These are phyloP conservation scores for Smittia aterrima DNA, from an alignment of 2,888 invertebrate genomes.

Conservation along the genomic window DNA sequence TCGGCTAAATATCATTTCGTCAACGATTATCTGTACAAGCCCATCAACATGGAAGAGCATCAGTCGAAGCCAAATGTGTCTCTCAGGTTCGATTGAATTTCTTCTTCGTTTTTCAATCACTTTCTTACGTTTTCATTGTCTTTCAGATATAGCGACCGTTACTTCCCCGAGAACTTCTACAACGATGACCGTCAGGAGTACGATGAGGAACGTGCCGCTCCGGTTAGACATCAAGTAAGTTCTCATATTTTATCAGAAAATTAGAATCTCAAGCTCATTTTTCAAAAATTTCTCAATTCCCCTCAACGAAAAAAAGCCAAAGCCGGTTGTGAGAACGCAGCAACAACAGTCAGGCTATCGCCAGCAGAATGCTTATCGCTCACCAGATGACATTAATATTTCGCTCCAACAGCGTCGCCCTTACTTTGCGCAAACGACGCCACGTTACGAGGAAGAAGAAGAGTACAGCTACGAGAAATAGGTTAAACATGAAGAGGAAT, in stretches of 20 bases:
- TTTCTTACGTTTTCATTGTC: neutral
- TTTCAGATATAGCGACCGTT: constrained; percentile 73
- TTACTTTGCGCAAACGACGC: constrained; percentile 53
- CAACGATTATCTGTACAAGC: constrained; percentile 88
- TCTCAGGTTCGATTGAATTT: constrained; percentile 47
- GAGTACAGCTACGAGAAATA: constrained; percentile 53
- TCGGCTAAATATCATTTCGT: constrained; percentile 89
- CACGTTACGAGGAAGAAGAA: constrained; percentile 51
- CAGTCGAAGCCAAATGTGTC: constrained; percentile 78
- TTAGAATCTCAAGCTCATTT: constrained; percentile 32
- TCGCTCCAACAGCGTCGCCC: constrained; percentile 79
- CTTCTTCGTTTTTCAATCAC: neutral
- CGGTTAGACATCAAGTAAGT: constrained; percentile 50
- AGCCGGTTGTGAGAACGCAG: constrained; percentile 45
- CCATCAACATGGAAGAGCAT: constrained; percentile 79
- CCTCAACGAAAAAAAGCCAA: constrained; percentile 14
- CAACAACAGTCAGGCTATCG: constrained; percentile 51
- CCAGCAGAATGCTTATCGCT: constrained; percentile 70
- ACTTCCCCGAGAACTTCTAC: constrained; percentile 77
- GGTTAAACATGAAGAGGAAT: constrained; percentile 12
- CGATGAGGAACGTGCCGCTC: constrained; percentile 49
- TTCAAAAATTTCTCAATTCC: constrained; percentile 8
- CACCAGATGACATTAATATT: constrained; percentile 84
- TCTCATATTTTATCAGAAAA: constrained; percentile 29
- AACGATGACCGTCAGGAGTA: constrained; percentile 58